Evolutionary conservation across 2,113 vertebrate species (phyloP), one percentile per base, ranked within the genome.

Genomic region (Recurvirostra avosetta): DNA sequence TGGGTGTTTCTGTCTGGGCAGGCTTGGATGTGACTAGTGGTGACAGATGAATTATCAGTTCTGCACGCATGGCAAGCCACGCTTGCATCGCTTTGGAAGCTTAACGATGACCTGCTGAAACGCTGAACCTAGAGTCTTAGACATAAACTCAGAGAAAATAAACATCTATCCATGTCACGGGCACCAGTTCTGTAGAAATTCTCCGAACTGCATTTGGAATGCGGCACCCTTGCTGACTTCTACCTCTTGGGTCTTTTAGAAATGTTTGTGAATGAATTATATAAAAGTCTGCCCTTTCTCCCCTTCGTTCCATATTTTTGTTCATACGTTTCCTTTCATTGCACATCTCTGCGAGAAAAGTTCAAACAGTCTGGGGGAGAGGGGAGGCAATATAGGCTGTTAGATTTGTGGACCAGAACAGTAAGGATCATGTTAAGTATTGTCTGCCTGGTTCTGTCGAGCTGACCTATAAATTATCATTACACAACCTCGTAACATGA

Each of bases 41-140:
- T 91, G 53, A 88, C 3, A 10, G 92, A 95, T 96, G 97, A 86
- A 96, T 96, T 96, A 71, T 96, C 82, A 83, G 89, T 94, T 94
- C 96, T 92, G 8, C 10, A 58, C 34, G 85, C 59, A 90, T 53
- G 76, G 94, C 86, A 96, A 96, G 73, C 34, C 78, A 86, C 82
- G 73, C 62, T 88, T 75, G 34, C 43, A 77, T 79, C 25, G 3
- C 11, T 2, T 88, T 52, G 81, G 88, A 77, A 62, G 59, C 10
- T 17, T 93, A 92, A 93, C 9, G 32, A 88, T 32, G 45, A 96
- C 41, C 61, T 72, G 70, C 70, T 96, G 95, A 96, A 97, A 97
- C 86, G 83, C 86, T 91, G 58, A 92, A 55, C 36, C 36, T 63
- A 23, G 50, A 83, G 67, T 67, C 82, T 70, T 59, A 94, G 93